phyloP scores from a whole-genome alignment of 2,113 vertebrate genomes.

The Excalfactoria chinensis region DNA sequence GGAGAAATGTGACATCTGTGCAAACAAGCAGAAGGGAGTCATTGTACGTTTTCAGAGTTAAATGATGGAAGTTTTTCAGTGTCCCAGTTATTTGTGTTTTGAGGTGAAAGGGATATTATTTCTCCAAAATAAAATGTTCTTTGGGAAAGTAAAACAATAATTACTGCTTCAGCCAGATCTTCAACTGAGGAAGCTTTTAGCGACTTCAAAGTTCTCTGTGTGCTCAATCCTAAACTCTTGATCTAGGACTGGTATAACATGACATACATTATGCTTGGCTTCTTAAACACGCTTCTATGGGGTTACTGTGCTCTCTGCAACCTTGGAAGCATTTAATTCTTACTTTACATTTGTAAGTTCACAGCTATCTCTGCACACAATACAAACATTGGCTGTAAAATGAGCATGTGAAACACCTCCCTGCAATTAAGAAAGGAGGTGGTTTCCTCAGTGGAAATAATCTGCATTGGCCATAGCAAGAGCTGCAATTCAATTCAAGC shows the following conservation, averaged over 20 bases:
- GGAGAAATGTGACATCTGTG: background rate
- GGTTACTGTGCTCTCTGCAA: background rate
- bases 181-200: conserved; percentile 20
- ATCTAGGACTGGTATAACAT: background rate
- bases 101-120: background rate
- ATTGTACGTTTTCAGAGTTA: background rate
- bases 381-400: conserved; percentile 5
- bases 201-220: background rate
- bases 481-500: conserved; percentile 28
- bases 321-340: conserved; percentile 8
- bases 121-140: conserved; percentile 3
- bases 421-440: conserved; percentile 46
- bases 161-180: background rate
- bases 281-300: conserved; percentile 9
- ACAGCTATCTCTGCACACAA: background rate
- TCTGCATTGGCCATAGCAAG: conserved; percentile 3
- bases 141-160: background rate
- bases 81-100: background rate
- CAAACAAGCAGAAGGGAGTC: background rate
- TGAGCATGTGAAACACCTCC: background rate
- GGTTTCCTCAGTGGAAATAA: conserved; percentile 49
- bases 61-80: background rate
- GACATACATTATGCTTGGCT: conserved; percentile 10
- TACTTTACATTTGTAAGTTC: conserved; percentile 14
- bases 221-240: conserved; percentile 21